Evolutionary conservation across 2,888 invertebrate genomes (phyloP), one percentile per base, ranked within the genome.

Genomic region (Dicyrtoma fusca): DNA sequence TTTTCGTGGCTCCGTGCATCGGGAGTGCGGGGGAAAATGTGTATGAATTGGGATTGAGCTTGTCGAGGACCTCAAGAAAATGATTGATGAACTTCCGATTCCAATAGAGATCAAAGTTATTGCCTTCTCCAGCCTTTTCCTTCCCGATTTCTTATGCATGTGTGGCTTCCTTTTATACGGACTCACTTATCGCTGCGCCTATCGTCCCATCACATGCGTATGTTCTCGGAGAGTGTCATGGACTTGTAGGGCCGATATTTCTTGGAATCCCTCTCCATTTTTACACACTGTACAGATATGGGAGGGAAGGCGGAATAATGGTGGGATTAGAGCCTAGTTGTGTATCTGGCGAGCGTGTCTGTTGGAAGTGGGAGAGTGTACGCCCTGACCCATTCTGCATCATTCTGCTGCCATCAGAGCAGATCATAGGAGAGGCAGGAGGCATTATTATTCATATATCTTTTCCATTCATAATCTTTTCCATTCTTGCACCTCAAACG

Each of bases 1-100:
- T 65, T 65, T 65, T 53, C n/a, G 34, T 21, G 34, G 1, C 47
- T 10, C 10, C 23, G 26, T 51, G 1, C 47, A 17, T 13, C 23
- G 26, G 21, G 53, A 19, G n/a, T 17, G 53, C 10, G 53, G 53
- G 49, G 5, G 17, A 19, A 5, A 53, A 19, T 53, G 19, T 53
- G 17, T 53, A 17, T 17, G 53, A 10, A 23, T 44, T 66, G 44
- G 72, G 44, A 72, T 65, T 69, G 63, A 51, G 61, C 57, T 76
- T 79, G 79, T 79, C 79, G 59, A 66, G 62, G 34, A 34, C 55
- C 57, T 59, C 51, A 71, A 71, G 69, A 76, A 75, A 76, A 78
- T 79, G 79, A 79, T 79, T 77, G 79, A 79, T 79, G 79, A 79
- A 79, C 79, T 78, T 79, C 79, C 79, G 79, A 79, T 78, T 79